A percentile compares a stretch with the other conserved stretches of the same genome.
Evolutionary conservation across 1,140 invertebrate genomes (phyloP).

Genomic region (Papilio xuthus): DNA sequence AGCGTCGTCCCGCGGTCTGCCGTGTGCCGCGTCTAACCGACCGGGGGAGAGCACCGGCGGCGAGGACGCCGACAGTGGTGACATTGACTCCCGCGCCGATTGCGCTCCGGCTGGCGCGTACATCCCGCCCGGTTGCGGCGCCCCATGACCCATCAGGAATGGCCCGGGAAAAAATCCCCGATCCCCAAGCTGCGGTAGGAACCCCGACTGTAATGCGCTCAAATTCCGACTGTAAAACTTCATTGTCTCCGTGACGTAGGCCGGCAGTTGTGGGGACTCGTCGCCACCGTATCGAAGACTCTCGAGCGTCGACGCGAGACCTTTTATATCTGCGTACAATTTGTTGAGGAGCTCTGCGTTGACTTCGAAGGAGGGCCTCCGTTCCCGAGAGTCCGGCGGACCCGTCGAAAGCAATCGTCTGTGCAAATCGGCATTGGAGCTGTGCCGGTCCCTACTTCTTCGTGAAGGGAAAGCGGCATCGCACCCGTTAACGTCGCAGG

Average conservation of each 20-base stretch:
- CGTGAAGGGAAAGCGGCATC: conserved; percentile 97
- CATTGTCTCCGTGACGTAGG: conserved; percentile 78
- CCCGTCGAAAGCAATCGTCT: conserved; percentile 90
- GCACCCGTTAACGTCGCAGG: conserved; percentile 95
- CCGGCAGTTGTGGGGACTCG: conserved; percentile 70
- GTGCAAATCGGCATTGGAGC: conserved; percentile 94
- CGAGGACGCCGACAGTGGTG: conserved; percentile 78
- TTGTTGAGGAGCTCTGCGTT: conserved; percentile 91
- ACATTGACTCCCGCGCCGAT: conserved; percentile 73
- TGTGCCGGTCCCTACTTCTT: conserved; percentile 94
- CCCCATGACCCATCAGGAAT: conserved; percentile 72
- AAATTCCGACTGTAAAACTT: conserved; percentile 78
- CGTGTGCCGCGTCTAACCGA: conserved; percentile 70
- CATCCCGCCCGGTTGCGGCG: conserved; percentile 59
- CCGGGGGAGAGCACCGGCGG: conserved; percentile 78
- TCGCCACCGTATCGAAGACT: conserved; percentile 76
- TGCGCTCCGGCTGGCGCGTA: conserved; percentile 72
- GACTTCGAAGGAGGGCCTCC: conserved; percentile 85
- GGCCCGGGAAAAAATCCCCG: conserved; percentile 72
- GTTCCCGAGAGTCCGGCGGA: conserved; percentile 79
- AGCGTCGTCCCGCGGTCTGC: conserved; percentile 71
- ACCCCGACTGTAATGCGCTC: conserved; percentile 67
- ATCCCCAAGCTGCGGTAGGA: conserved; percentile 70
- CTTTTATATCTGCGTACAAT: conserved; percentile 88
- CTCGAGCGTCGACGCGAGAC: conserved; percentile 78